phyloP scores from a whole-genome alignment of 2,797 vertebrate species.

The Gymnothorax reevesii region DNA sequence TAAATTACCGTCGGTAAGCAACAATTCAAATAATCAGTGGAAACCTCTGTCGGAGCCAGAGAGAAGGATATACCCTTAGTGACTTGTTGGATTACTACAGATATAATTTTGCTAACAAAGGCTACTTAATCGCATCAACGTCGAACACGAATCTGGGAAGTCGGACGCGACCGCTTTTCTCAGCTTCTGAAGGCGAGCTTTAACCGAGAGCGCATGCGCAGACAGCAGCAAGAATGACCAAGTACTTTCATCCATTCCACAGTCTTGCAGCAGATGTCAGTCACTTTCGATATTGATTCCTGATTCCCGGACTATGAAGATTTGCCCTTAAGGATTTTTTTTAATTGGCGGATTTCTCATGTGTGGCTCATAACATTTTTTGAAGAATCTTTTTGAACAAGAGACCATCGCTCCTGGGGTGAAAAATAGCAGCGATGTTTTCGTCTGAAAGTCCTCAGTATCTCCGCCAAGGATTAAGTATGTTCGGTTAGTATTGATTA shows the following conservation, averaged over 20 bases:
- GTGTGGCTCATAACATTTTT: neutral
- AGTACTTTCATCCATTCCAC: slow-evolving; percentile 50
- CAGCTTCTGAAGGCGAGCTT: neutral
- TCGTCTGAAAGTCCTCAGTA: slow-evolving; percentile 81
- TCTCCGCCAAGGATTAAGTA: slow-evolving; percentile 81
- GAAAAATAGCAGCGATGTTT: slow-evolving; percentile 69
- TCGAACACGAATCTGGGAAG: neutral
- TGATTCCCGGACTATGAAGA: slow-evolving; percentile 45
- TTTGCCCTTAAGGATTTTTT: slow-evolving; percentile 46
- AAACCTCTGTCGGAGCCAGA: slow-evolving; percentile 20
- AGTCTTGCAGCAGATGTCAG: slow-evolving; percentile 47
- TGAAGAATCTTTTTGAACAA: slow-evolving; percentile 42
- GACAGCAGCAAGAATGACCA: slow-evolving; percentile 52
- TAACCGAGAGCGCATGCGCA: slow-evolving; percentile 13
- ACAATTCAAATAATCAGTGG: slow-evolving; percentile 10
- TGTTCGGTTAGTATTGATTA: slow-evolving; percentile 75
- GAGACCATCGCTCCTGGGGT: slow-evolving; percentile 39
- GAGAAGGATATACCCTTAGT: slow-evolving; percentile 3
- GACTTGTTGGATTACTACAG: neutral
- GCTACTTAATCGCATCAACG: neutral
- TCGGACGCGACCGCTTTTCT: neutral
- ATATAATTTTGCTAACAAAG: neutral
- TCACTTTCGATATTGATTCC: slow-evolving; percentile 58
- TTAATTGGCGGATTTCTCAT: neutral
- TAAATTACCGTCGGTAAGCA: slow-evolving; percentile 4